Conservation (phyloP, 2,888 invertebrate genomes). For the Salticus scenicus region DNA sequence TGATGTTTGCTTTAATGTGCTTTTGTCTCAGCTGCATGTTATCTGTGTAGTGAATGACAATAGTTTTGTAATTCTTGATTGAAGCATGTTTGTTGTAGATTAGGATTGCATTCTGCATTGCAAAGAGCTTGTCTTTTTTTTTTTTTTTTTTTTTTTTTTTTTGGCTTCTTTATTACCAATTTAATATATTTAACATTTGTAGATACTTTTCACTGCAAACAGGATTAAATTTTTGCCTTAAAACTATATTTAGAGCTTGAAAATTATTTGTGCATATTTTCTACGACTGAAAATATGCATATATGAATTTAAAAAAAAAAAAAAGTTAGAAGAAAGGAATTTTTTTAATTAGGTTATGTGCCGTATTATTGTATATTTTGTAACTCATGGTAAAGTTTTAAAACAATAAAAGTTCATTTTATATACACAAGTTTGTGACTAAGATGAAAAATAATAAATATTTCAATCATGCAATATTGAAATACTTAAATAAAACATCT, state of each 20-base stretch:
- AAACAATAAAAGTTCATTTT: too few relatives aligned
- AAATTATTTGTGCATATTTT: neutral
- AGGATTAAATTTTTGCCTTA: neutral
- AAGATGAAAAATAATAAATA: too few relatives aligned
- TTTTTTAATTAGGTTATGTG: too few relatives aligned
- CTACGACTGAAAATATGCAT: too few relatives aligned
- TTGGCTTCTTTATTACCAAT: neutral
- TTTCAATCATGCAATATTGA: too few relatives aligned
- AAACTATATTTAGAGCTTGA: constrained; percentile 2
- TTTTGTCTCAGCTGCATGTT: neutral
- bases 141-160: neutral
- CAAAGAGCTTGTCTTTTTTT: neutral
- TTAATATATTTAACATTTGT: too few relatives aligned
- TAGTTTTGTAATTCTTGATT: neutral
- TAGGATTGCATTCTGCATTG: neutral
- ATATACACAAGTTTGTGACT: too few relatives aligned
- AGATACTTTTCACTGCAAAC: neutral
- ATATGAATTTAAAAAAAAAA: too few relatives aligned
- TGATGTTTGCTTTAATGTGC: neutral
- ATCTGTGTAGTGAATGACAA: neutral
- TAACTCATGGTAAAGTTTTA: too few relatives aligned
- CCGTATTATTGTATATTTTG: too few relatives aligned
- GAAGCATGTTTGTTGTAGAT: neutral
- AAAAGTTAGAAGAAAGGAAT: too few relatives aligned
- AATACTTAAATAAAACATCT: too few relatives aligned